Conservation (phyloP, 2,888 invertebrate genomes). For the Petrolisthes cinctipes region DNA sequence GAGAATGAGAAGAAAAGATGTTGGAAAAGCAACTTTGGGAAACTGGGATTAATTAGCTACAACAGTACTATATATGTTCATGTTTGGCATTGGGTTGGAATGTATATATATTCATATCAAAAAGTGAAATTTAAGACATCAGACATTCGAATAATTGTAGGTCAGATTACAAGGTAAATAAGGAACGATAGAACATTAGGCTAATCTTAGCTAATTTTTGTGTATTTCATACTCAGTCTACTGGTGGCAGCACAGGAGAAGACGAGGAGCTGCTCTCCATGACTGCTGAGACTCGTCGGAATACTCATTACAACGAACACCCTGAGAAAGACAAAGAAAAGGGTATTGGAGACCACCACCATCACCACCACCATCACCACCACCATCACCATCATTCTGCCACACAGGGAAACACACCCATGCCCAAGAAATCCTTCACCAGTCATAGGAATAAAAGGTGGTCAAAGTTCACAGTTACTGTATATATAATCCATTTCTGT, state of each 20-base stretch:
- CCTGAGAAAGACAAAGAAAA: conserved; percentile 41
- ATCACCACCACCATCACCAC: conserved; percentile 40
- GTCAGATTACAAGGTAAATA: no score
- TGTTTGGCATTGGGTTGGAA: no score
- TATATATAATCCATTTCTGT: background rate
- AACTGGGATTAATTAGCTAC: no score
- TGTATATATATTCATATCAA: no score
- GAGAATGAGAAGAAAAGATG: background rate
- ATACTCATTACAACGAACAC: conserved; percentile 66
- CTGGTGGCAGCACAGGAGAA: conserved; percentile 75
- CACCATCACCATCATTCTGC: conserved; percentile 46
- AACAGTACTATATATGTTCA: no score
- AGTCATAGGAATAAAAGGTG: conserved; percentile 72
- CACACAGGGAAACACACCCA: conserved; percentile 23
- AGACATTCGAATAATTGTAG: no score
- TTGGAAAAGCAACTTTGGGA: background rate
- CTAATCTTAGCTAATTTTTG: background rate
- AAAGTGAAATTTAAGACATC: no score
- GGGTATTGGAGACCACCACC: conserved; percentile 25
- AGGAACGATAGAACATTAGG: no score
- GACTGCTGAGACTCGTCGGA: conserved; percentile 68
- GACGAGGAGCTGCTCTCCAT: conserved; percentile 63
- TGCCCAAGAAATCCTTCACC: conserved; percentile 68
- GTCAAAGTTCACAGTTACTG: background rate
- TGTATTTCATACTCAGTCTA: conserved; percentile 70